Percentiles rank a stretch among this genome's conserved stretches.
Conservation (phyloP, 1,140 invertebrate species). For the Luehdorfia chinensis region DNA sequence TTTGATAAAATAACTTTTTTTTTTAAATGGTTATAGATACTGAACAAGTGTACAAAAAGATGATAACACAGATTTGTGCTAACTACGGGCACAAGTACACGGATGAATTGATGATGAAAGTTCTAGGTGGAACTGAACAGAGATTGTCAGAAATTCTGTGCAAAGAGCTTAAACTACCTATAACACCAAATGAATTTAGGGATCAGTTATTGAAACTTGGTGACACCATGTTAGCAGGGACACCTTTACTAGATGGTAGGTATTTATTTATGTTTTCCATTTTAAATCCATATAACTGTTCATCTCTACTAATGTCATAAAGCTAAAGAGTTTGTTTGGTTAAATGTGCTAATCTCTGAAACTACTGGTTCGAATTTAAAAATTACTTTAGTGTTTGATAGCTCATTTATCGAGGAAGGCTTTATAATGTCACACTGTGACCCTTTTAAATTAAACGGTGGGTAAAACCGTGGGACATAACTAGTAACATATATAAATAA, state of each 20-base stretch:
- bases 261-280: conserved; percentile 10
- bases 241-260: conserved; percentile 80
- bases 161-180: conserved; percentile 83
- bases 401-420: no score
- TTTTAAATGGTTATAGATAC: conserved; percentile 76
- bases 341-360: no score
- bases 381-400: no score
- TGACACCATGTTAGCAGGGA: conserved; percentile 74
- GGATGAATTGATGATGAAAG: conserved; percentile 83
- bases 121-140: conserved; percentile 85
- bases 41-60: conserved; percentile 80
- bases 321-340: no score
- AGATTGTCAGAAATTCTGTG: conserved; percentile 86
- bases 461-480: no score
- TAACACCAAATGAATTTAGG: conserved; percentile 84
- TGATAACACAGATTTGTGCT: conserved; percentile 79
- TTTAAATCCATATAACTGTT: background rate
- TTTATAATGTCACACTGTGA: no score
- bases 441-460: no score
- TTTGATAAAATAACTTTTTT: background rate
- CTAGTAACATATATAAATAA: no score
- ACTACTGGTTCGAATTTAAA: no score
- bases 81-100: conserved; percentile 86
- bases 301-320: background rate
- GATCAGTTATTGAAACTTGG: conserved; percentile 78